These are phyloP conservation scores for Ichneumon xanthorius DNA, from an alignment of 2,888 invertebrate species.

Conservation along the genomic window DNA sequence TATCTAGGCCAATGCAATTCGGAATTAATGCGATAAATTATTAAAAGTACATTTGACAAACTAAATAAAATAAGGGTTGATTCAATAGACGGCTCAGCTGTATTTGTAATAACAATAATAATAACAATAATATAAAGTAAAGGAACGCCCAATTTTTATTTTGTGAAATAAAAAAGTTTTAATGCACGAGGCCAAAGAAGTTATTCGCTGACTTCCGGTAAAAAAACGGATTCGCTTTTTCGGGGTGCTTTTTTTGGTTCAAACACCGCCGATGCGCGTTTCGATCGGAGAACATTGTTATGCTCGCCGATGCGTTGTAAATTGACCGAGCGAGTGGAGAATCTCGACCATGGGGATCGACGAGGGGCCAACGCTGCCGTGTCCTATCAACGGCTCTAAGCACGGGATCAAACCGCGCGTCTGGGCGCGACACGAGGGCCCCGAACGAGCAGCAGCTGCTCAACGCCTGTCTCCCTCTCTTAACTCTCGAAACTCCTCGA, in stretches of 20 bases:
- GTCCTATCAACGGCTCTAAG: slow-evolving; percentile 1
- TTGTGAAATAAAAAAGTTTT: no score
- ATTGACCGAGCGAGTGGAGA: slow-evolving; percentile 55
- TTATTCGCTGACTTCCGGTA: slow-evolving; percentile 2
- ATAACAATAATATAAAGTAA: no score
- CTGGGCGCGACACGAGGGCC: slow-evolving; percentile 46
- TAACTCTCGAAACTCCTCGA: slow-evolving; percentile 25
- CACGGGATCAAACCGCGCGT: slow-evolving; percentile 44
- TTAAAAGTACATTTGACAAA: no score
- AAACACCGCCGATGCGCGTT: slow-evolving; percentile 41
- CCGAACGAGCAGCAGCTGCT: slow-evolving; percentile 39
- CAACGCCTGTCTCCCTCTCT: slow-evolving; percentile 1
- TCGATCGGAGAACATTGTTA: slow-evolving; percentile 7
- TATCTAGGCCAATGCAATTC: no score
- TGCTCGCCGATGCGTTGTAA: slow-evolving; percentile 21
- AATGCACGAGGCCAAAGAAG: neutral
- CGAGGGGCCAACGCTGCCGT: slow-evolving; percentile 16
- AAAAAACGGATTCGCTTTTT: slow-evolving; percentile 18
- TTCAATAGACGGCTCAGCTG: no score
- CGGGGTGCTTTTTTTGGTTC: slow-evolving; percentile 42
- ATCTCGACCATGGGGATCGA: slow-evolving; percentile 29
- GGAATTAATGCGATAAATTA: no score
- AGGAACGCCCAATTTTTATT: no score
- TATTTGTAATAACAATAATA: no score
- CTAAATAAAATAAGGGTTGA: no score